These are phyloP conservation scores for Morone saxatilis DNA, from an alignment of 2,113 vertebrate species.

Conservation along the genomic window DNA sequence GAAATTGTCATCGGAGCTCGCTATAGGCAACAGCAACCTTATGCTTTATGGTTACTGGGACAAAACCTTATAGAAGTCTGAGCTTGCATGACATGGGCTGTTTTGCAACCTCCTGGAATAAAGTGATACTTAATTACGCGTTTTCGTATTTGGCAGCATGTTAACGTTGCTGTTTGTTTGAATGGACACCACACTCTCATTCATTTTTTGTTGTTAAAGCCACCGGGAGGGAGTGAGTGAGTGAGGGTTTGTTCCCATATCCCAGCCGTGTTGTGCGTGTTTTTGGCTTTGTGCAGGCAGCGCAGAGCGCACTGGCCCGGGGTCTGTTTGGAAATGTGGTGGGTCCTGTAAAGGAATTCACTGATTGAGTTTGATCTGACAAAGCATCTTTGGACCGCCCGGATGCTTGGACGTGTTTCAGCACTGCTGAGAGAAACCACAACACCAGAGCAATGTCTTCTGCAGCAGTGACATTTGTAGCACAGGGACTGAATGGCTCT, in stretches of 20 bases:
- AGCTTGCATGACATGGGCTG: conserved; percentile 1
- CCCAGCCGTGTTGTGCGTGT: conserved; percentile 60
- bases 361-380: conserved; percentile 88
- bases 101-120: conserved; percentile 1
- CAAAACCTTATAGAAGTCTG: not conserved
- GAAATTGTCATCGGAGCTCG: not conserved
- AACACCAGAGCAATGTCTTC: conserved; percentile 72
- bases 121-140: conserved; percentile 2
- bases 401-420: conserved; percentile 86
- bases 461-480: conserved; percentile 68
- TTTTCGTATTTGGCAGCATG: conserved; percentile 31
- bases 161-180: conserved; percentile 43
- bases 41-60: not conserved
- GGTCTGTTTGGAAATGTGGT: conserved; percentile 85
- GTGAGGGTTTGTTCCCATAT: conserved; percentile 40
- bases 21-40: not conserved
- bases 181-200: conserved; percentile 62
- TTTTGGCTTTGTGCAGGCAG: conserved; percentile 69
- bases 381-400: conserved; percentile 87
- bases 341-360: conserved; percentile 85
- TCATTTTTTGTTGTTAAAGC: conserved; percentile 61
- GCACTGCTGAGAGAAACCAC: conserved; percentile 80
- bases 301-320: conserved; percentile 76
- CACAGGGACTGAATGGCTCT: conserved; percentile 14
- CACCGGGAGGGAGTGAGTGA: conserved; percentile 25